These are phyloP conservation scores for Dynastes grantii DNA, from an alignment of 2,888 invertebrate species.

Conservation along the genomic window DNA sequence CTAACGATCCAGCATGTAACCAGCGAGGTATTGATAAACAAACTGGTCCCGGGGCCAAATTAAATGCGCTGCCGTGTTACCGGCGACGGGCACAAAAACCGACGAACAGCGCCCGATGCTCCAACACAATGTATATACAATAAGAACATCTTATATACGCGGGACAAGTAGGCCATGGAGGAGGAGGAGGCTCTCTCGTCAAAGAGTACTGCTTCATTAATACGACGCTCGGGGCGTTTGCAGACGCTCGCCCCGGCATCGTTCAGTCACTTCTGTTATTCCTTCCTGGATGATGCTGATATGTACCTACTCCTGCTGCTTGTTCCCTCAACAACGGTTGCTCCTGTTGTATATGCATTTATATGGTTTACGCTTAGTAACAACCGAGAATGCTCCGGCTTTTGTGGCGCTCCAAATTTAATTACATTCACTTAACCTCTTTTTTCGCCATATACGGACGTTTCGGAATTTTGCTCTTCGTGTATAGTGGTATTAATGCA, in stretches of 20 bases:
- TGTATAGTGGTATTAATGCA: too few relatives aligned
- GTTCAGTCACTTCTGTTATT: constrained; percentile 45
- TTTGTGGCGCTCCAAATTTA: constrained; percentile 1
- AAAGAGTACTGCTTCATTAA: constrained; percentile 67
- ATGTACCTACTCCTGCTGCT: neutral
- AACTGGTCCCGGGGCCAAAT: constrained; percentile 65
- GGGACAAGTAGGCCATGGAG: constrained; percentile 59
- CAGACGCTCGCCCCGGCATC: constrained; percentile 37
- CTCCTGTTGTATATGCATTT: neutral
- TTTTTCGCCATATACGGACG: too few relatives aligned
- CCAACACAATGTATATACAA: constrained; percentile 67
- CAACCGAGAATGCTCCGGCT: neutral
- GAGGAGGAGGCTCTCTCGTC: constrained; percentile 57
- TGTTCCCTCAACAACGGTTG: neutral
- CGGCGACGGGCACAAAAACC: constrained; percentile 62
- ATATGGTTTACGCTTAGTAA: neutral
- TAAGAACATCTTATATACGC: constrained; percentile 66
- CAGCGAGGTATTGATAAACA: constrained; percentile 65
- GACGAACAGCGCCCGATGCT: constrained; percentile 63
- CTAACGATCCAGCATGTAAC: constrained; percentile 65
- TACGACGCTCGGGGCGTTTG: constrained; percentile 63
- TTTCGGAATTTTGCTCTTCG: too few relatives aligned
- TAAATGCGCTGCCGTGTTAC: constrained; percentile 65
- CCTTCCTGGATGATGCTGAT: constrained; percentile 29
- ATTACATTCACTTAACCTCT: constrained; percentile 1